phyloP scores from a whole-genome alignment of 2,113 vertebrate species.

The Reinhardtius hippoglossoides region DNA sequence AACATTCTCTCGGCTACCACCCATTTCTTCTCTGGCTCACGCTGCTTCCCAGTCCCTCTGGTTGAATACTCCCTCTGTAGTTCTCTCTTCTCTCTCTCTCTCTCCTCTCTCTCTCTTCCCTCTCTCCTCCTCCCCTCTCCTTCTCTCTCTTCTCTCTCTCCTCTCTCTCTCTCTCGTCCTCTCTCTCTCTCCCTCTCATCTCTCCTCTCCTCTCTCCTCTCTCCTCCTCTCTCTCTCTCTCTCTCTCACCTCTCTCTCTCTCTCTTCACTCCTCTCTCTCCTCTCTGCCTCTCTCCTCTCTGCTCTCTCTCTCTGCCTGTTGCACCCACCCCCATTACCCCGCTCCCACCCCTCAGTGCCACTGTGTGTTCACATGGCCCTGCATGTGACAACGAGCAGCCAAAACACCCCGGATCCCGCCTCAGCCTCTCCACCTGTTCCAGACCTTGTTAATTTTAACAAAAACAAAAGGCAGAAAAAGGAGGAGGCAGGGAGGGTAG shows the following conservation, averaged over 20 bases:
- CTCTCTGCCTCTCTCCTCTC: too few relatives aligned
- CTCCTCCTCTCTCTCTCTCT: constrained; percentile 30
- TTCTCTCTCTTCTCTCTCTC: too few relatives aligned
- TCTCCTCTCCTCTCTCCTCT: too few relatives aligned
- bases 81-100: constrained; percentile 40
- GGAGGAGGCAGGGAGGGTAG: constrained; percentile 5
- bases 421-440: constrained; percentile 80
- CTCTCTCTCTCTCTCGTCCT: constrained; percentile 33
- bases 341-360: constrained; percentile 61
- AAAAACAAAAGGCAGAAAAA: constrained; percentile 77
- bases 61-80: constrained; percentile 54
- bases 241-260: constrained; percentile 28
- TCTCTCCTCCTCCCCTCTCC: too few relatives aligned
- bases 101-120: constrained; percentile 35
- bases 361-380: constrained; percentile 82
- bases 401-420: constrained; percentile 83
- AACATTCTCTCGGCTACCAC: constrained; percentile 14
- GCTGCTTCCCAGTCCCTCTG: constrained; percentile 41
- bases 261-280: constrained; percentile 39
- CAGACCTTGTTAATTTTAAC: constrained; percentile 83
- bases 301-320: constrained; percentile 29
- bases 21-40: constrained; percentile 11
- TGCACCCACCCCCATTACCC: neutral
- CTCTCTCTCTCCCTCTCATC: constrained; percentile 37
- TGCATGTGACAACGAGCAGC: constrained; percentile 83